Evolutionary conservation across 2,888 invertebrate genomes (phyloP), one percentile per base, ranked within the genome.

Genomic region (Pterobdella sp.): DNA sequence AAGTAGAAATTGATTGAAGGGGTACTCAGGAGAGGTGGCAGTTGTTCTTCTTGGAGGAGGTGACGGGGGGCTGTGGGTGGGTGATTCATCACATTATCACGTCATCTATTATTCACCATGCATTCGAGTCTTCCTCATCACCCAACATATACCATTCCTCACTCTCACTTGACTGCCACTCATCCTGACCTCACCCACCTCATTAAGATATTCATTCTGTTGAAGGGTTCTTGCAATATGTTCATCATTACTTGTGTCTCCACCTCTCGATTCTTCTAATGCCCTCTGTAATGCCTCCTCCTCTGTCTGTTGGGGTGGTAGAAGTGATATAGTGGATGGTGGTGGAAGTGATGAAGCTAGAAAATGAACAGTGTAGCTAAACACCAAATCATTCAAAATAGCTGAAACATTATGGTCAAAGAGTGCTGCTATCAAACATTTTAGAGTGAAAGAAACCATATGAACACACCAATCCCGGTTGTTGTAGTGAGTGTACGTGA

Each of bases 251-350:
- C 78, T 76, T 64, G 82, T 82, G 22, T 67, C 36, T 31, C 78
- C 77, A 2, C 78, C 75, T 77, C 81, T 74, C 3, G 82, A 82
- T 68, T 79, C 76, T 68, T 81, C 81, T 32, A 95, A 84, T 0
- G 94, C 94, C 79, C 88, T 88, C 0, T 93, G 93, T 72, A 94
- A 83, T 0, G 93, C 94, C 83, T 94, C 94, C 81, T 95, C 94
- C 85, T 94, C 94, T 77, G 89, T 89, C 89, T 85, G 77, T 14
- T 73, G 4, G 7, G n/a, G 22, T 49, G 22, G 14, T 18, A 37
- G 29, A 36, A 36, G n/a, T n/a, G n/a, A n/a, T n/a, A 65, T 65
- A 35, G 2, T 32, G 34, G 4, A 29, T 10, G 32, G 22, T 18
- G 32, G 14, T 18, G 32, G 32, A 35, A 10, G 22, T n/a, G 4